A percentile compares a stretch with the other conserved stretches of the same genome.
These are phyloP conservation scores for Malachius bipustulatus DNA, from an alignment of 2,888 invertebrate species.

Conservation along the genomic window DNA sequence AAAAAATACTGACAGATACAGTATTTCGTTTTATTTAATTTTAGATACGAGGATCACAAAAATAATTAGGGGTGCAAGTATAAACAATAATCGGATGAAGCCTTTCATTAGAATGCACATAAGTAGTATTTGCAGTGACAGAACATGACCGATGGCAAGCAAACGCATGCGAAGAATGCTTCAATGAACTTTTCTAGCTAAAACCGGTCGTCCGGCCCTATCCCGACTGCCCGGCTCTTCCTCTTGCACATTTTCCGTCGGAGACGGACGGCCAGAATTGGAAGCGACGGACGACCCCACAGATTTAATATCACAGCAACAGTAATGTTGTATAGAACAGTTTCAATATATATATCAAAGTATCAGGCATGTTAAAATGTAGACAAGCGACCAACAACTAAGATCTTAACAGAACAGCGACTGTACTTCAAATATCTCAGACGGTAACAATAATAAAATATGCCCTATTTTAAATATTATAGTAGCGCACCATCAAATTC, in stretches of 20 bases:
- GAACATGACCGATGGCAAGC: conserved; percentile 17
- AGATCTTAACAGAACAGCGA: conserved; percentile 7
- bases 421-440: too few species aligned
- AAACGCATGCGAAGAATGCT: conserved; percentile 10
- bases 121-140: conserved; percentile 14
- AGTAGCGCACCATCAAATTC: not conserved
- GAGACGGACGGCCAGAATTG: too few species aligned
- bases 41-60: too few species aligned
- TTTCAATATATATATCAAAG: conserved; percentile 23
- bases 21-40: too few species aligned
- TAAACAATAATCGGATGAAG: not conserved
- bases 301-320: conserved; percentile 34
- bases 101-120: too few species aligned
- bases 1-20: too few species aligned
- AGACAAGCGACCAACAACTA: conserved; percentile 19
- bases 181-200: conserved; percentile 22
- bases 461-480: not conserved
- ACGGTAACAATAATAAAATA: not conserved
- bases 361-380: conserved; percentile 21
- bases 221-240: conserved; percentile 13
- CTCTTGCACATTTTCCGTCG: too few species aligned
- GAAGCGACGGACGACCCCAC: conserved; percentile 7
- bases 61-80: too few species aligned
- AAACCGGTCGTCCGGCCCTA: conserved; percentile 19
- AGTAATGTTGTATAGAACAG: conserved; percentile 31